These are phyloP conservation scores for Labeo calbasu DNA, from an alignment of 2,797 vertebrate genomes.

Conservation along the genomic window DNA sequence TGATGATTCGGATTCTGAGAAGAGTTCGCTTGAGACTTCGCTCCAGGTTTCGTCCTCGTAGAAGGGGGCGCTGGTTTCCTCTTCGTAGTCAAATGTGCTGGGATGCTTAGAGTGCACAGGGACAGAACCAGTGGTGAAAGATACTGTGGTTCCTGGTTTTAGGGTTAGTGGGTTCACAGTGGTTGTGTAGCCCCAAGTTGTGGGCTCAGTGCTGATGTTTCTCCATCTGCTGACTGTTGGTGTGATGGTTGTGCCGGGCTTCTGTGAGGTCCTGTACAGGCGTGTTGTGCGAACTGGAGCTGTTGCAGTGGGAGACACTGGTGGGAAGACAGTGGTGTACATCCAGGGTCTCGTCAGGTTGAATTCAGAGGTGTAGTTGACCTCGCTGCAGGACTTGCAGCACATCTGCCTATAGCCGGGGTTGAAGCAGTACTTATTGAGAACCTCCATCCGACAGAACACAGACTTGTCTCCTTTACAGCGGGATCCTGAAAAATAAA, in stretches of 20 bases:
- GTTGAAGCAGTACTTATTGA: conserved; percentile 89
- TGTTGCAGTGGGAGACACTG: neutral
- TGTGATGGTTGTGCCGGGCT: conserved; percentile 29
- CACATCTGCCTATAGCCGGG: conserved; percentile 89
- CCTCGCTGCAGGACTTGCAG: conserved; percentile 86
- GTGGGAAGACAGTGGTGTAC: conserved; percentile 25
- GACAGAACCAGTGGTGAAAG: conserved; percentile 12
- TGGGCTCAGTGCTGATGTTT: conserved; percentile 30
- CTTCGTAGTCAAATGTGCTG: conserved; percentile 33
- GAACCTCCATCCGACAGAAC: conserved; percentile 90
- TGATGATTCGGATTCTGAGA: conserved; percentile 7
- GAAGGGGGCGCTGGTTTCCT: conserved; percentile 35
- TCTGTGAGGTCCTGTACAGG: conserved; percentile 4
- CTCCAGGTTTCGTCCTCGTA: conserved; percentile 45
- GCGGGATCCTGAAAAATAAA: conserved; percentile 77
- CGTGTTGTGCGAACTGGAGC: neutral
- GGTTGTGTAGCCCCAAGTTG: conserved; percentile 32
- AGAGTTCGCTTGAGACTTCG: neutral
- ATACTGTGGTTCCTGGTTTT: conserved; percentile 9
- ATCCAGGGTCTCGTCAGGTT: conserved; percentile 48
- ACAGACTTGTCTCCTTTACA: conserved; percentile 92
- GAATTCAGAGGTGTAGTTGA: conserved; percentile 63
- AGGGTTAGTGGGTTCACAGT: conserved; percentile 24
- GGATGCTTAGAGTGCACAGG: conserved; percentile 36
- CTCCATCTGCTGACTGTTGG: conserved; percentile 22